These are phyloP conservation scores for Nasonia giraulti DNA, from an alignment of 1,140 invertebrate species.

Conservation along the genomic window DNA sequence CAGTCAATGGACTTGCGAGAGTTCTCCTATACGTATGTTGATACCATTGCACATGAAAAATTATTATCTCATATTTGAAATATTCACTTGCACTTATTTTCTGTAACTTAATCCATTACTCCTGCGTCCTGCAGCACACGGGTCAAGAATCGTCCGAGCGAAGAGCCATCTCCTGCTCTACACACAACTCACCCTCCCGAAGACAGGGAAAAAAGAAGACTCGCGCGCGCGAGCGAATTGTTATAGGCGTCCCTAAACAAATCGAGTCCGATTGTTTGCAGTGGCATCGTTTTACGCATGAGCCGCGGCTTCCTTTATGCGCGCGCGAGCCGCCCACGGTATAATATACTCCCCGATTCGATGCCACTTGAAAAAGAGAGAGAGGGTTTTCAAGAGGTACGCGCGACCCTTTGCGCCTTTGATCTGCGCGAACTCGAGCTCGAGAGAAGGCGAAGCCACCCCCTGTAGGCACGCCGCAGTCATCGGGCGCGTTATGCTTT, in stretches of 20 bases:
- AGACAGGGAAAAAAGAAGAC: constrained; percentile 14
- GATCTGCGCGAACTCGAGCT: constrained; percentile 63
- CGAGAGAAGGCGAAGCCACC: constrained; percentile 7
- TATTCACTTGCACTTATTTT: too few species aligned
- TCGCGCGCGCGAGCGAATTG: constrained; percentile 59
- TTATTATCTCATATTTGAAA: neutral
- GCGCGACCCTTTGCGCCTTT: constrained; percentile 60
- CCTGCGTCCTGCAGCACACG: neutral
- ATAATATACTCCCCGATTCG: constrained; percentile 54
- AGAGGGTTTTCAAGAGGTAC: neutral
- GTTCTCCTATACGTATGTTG: neutral
- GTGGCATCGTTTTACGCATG: constrained; percentile 75
- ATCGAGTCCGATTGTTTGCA: constrained; percentile 72
- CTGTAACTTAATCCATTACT: neutral
- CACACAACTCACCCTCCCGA: too few species aligned
- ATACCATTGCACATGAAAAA: neutral
- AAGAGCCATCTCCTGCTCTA: neutral
- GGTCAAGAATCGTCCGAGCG: constrained; percentile 6
- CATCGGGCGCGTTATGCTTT: constrained; percentile 28
- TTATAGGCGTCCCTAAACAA: constrained; percentile 72
- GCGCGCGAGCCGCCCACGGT: constrained; percentile 62
- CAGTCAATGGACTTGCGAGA: neutral
- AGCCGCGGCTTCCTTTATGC: constrained; percentile 72
- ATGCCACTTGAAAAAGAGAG: constrained; percentile 68
- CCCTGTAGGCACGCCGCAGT: constrained; percentile 11